Conservation (phyloP, 2,113 vertebrate species). For the Bubo blakistoni region DNA sequence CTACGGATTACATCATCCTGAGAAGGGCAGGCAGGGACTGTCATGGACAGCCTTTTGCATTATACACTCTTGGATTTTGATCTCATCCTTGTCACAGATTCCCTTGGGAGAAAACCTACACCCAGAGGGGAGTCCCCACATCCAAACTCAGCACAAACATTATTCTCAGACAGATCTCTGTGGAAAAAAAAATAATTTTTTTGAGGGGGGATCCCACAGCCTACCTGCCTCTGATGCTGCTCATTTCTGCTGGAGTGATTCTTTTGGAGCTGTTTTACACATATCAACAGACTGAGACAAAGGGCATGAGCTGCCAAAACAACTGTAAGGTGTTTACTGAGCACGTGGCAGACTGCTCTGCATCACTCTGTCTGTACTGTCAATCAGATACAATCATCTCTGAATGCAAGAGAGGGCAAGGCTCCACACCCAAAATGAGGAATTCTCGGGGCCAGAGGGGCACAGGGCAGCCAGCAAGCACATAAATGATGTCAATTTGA, state of each 20-base stretch:
- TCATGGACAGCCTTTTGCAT: neutral
- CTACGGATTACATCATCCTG: neutral
- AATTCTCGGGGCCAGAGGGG: neutral
- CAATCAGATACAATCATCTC: neutral
- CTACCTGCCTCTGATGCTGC: neutral
- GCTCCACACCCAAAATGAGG: neutral
- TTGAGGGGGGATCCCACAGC: neutral
- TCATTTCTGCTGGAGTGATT: neutral
- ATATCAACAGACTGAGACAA: neutral
- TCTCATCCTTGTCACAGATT: neutral
- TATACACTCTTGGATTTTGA: neutral
- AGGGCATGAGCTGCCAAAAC: neutral
- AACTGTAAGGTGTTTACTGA: neutral
- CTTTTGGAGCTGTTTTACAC: neutral
- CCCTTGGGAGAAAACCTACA: neutral
- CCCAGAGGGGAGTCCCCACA: neutral
- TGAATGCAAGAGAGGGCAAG: neutral
- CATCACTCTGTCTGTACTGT: neutral
- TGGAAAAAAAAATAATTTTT: neutral
- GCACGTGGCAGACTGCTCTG: neutral
- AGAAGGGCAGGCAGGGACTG: neutral
- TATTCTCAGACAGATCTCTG: neutral
- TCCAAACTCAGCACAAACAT: neutral
- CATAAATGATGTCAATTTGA: neutral
- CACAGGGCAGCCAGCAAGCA: neutral